Percentiles rank a stretch among this genome's conserved stretches.
phyloP scores from a whole-genome alignment of 2,797 vertebrate genomes.

The Carcharodon carcharias region DNA sequence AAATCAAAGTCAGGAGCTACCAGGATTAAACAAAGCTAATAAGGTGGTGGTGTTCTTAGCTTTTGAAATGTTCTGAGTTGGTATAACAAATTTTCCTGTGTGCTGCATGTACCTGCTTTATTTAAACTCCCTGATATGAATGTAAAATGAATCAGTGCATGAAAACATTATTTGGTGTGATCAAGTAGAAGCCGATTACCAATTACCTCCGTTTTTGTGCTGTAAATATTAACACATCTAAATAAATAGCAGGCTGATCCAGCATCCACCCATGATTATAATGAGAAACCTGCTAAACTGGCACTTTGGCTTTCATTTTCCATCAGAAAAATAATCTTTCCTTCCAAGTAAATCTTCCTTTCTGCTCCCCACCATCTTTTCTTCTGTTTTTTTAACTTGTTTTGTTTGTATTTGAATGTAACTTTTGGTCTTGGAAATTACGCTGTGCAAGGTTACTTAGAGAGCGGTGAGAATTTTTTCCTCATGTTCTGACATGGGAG shows the following conservation, averaged over 20 bases:
- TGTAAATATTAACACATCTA: neutral
- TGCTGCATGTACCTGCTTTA: too few species aligned
- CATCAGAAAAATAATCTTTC: neutral
- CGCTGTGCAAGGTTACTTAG: neutral
- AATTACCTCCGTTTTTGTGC: neutral
- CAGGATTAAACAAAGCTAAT: neutral
- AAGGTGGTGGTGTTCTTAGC: neutral
- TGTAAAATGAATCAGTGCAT: conserved; percentile 13
- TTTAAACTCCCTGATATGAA: conserved; percentile 1
- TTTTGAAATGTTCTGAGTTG: neutral
- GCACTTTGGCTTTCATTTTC: neutral
- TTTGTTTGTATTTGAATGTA: neutral
- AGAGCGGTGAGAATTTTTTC: neutral
- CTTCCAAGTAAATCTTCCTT: neutral
- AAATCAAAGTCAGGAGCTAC: conserved; percentile 7
- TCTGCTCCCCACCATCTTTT: neutral
- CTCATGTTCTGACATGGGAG: neutral
- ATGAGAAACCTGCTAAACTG: neutral
- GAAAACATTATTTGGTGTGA: conserved; percentile 7
- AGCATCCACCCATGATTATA: neutral
- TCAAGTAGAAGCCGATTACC: neutral
- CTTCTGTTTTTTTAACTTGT: neutral
- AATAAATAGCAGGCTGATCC: neutral
- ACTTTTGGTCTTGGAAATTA: neutral
- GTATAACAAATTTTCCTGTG: neutral